phyloP scores from a whole-genome alignment of 30 jellyfish, hydroid and myxozoan genomes.

The Clytia hemisphaerica region DNA sequence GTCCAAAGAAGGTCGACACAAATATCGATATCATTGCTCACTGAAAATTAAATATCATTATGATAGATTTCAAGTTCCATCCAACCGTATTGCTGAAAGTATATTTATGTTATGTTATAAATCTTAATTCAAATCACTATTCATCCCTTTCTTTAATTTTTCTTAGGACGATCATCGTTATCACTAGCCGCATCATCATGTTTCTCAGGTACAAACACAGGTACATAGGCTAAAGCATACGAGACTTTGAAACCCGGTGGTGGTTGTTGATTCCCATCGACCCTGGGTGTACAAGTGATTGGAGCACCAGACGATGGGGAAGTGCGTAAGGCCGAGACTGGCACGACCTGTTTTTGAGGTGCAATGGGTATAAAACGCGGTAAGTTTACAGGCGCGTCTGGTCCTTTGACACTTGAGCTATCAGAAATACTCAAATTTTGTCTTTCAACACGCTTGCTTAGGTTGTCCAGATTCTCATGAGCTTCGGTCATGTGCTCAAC shows the following conservation, averaged over 20 bases:
- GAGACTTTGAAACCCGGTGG: constrained; percentile 41
- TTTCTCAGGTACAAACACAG: constrained; percentile 31
- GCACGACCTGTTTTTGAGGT: constrained; percentile 15
- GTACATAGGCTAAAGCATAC: constrained; percentile 40
- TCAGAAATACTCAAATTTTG: constrained; percentile 16
- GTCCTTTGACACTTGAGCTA: too few species aligned
- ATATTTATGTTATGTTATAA: too few species aligned
- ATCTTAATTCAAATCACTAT: too few species aligned
- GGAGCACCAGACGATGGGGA: neutral
- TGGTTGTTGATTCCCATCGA: constrained; percentile 12
- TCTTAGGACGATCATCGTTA: too few species aligned
- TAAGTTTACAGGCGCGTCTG: neutral
- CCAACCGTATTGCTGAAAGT: too few species aligned
- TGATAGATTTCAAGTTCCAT: too few species aligned
- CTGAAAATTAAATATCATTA: too few species aligned
- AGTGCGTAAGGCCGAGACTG: neutral
- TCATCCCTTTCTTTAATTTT: too few species aligned
- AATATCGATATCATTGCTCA: too few species aligned
- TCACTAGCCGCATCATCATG: neutral
- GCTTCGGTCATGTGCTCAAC: constrained; percentile 41
- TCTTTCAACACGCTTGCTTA: constrained; percentile 41
- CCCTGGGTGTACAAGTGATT: neutral
- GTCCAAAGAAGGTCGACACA: too few species aligned
- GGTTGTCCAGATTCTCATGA: constrained; percentile 32
- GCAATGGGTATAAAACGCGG: neutral